Percentiles rank a stretch among this genome's conserved stretches.
phyloP scores from a whole-genome alignment of 2,113 vertebrate species.

The Mormyrus lacerda region DNA sequence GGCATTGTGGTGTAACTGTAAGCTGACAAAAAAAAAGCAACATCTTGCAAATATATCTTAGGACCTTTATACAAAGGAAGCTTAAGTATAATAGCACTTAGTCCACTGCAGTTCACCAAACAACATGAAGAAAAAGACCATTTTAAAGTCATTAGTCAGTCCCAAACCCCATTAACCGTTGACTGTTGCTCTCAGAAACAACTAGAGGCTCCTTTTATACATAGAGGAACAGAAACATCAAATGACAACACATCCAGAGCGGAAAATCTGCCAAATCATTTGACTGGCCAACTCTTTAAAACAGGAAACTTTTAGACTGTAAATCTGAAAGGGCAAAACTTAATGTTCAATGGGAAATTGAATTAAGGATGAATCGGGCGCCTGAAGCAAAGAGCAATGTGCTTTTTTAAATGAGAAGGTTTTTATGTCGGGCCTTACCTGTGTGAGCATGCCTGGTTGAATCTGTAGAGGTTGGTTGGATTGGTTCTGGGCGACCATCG shows the following conservation, averaged over 20 bases:
- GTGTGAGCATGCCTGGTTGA: conserved; percentile 87
- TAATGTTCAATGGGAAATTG: not conserved
- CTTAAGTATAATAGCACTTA: not conserved
- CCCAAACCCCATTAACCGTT: not conserved
- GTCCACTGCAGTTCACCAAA: not conserved
- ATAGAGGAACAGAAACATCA: not conserved
- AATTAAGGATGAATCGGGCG: not conserved
- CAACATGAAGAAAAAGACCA: not conserved
- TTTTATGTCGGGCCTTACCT: conserved; percentile 60
- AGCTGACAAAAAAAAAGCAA: not conserved
- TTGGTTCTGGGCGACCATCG: conserved; percentile 86
- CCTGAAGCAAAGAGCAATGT: too few relatives aligned
- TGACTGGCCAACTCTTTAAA: not conserved
- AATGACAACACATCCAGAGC: not conserved
- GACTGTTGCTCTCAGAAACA: not conserved
- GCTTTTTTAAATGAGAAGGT: not conserved
- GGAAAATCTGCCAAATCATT: not conserved
- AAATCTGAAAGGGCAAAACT: not conserved
- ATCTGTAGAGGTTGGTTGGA: conserved; percentile 88
- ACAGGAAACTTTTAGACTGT: not conserved
- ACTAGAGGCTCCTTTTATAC: not conserved
- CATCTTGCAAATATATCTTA: not conserved
- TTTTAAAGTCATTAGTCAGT: not conserved
- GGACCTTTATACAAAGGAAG: not conserved
- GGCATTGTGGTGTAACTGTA: not conserved